Conservation (phyloP, 2,113 vertebrate species). For the Triplophysa dalaica region DNA sequence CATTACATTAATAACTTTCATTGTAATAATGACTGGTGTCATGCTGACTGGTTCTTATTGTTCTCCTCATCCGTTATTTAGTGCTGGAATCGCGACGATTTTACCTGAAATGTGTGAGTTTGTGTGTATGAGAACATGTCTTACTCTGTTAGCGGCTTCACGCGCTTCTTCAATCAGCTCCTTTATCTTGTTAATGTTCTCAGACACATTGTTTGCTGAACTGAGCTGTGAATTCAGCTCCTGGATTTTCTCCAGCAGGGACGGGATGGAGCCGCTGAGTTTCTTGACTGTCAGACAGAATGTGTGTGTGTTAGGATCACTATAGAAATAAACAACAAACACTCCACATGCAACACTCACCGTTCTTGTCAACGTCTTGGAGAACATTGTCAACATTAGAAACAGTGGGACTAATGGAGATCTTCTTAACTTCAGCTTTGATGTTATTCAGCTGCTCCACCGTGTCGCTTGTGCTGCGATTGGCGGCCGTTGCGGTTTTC, state of each 20-base stretch:
- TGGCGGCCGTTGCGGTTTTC: constrained; percentile 71
- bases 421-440: constrained; percentile 76
- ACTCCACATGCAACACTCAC: constrained; percentile 53
- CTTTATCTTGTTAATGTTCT: constrained; percentile 86
- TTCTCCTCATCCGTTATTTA: too few relatives aligned
- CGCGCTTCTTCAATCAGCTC: constrained; percentile 92
- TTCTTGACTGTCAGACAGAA: constrained; percentile 77
- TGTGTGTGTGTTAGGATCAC: background rate
- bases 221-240: constrained; percentile 81
- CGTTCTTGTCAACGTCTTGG: constrained; percentile 65
- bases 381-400: constrained; percentile 61
- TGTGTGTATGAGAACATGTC: background rate
- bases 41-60: too few relatives aligned
- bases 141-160: constrained; percentile 91
- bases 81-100: too few relatives aligned
- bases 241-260: constrained; percentile 79
- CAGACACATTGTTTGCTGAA: constrained; percentile 82
- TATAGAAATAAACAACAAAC: background rate
- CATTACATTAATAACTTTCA: too few relatives aligned
- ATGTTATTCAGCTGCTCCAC: constrained; percentile 79
- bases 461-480: constrained; percentile 70
- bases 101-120: too few relatives aligned
- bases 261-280: constrained; percentile 82
- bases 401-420: constrained; percentile 63
- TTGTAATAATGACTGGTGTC: too few relatives aligned